These are phyloP conservation scores for Tupiocoris notatus DNA, from an alignment of 2,888 invertebrate genomes.

Conservation along the genomic window DNA sequence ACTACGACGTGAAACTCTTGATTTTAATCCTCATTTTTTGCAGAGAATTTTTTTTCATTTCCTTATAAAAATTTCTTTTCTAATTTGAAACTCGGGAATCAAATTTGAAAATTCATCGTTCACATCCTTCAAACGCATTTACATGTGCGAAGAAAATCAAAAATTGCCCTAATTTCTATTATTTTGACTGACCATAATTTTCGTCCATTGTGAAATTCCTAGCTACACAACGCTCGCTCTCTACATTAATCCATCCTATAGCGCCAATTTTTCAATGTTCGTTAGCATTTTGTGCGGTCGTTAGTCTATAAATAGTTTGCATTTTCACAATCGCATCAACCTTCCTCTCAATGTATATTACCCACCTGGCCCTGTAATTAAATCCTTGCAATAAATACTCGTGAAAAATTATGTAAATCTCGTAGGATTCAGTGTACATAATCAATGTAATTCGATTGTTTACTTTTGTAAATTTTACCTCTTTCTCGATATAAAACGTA, in stretches of 20 bases:
- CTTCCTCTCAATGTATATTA: constrained; percentile 29
- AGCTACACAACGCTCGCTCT: neutral
- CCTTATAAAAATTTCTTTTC: no score
- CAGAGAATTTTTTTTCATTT: no score
- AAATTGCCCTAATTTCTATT: no score
- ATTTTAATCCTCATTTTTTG: no score
- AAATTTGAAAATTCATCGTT: no score
- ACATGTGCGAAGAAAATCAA: no score
- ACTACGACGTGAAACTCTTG: no score
- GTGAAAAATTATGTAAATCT: constrained; percentile 26
- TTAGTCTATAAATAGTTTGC: neutral
- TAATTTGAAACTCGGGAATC: no score
- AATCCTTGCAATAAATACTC: constrained; percentile 12
- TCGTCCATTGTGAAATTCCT: no score
- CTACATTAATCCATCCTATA: neutral
- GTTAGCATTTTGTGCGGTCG: neutral
- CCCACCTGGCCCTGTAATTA: constrained; percentile 38
- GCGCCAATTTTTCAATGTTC: neutral
- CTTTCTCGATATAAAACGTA: constrained; percentile 28
- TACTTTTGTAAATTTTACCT: constrained; percentile 33
- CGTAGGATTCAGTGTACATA: constrained; percentile 27
- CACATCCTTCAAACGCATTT: no score
- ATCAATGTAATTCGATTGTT: constrained; percentile 27
- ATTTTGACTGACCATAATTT: neutral
- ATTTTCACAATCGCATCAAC: neutral